Percentiles rank a stretch among this genome's conserved stretches.
These are phyloP conservation scores for Arnoldichthys spilopterus DNA, from an alignment of 2,797 vertebrate genomes.

Conservation along the genomic window DNA sequence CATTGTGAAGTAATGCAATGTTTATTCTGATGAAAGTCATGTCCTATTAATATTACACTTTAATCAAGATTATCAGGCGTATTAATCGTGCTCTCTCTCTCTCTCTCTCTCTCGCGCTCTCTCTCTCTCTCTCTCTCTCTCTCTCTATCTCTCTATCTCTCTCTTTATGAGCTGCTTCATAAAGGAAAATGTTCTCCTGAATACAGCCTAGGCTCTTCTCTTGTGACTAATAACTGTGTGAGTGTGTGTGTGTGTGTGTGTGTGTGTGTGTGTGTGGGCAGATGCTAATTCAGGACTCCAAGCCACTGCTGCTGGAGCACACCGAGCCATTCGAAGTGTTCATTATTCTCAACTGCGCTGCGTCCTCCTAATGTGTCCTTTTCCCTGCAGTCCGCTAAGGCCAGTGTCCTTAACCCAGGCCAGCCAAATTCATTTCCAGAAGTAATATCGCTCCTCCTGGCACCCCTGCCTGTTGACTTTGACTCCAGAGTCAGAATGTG, in stretches of 20 bases:
- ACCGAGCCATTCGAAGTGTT: conserved; percentile 50
- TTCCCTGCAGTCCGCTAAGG: conserved; percentile 69
- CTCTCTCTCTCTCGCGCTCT: conserved; percentile 62
- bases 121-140: conserved; percentile 51
- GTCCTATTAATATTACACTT: conserved; percentile 67
- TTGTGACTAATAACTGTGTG: conserved; percentile 36
- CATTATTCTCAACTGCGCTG: conserved; percentile 61
- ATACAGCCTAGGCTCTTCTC: conserved; percentile 23
- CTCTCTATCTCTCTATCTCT: conserved; percentile 34
- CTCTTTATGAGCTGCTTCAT: conserved; percentile 70
- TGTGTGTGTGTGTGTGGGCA: conserved; percentile 62
- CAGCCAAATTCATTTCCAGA: conserved; percentile 42
- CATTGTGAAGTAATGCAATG: not conserved
- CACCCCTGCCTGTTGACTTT: conserved; percentile 71
- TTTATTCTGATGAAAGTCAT: conserved; percentile 67
- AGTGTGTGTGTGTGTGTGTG: conserved; percentile 56
- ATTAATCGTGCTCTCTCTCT: not conserved
- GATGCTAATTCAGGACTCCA: conserved; percentile 74
- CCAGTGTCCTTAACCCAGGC: conserved; percentile 56
- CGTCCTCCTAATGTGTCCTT: conserved; percentile 71
- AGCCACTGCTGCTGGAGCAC: conserved; percentile 69
- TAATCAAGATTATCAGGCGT: conserved; percentile 62
- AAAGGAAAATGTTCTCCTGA: conserved; percentile 36
- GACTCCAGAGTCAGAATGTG: conserved; percentile 67
- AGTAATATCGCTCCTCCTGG: conserved; percentile 73